These are phyloP conservation scores for Tinamus major DNA, from an alignment of 2,797 vertebrate genomes.

Conservation along the genomic window DNA sequence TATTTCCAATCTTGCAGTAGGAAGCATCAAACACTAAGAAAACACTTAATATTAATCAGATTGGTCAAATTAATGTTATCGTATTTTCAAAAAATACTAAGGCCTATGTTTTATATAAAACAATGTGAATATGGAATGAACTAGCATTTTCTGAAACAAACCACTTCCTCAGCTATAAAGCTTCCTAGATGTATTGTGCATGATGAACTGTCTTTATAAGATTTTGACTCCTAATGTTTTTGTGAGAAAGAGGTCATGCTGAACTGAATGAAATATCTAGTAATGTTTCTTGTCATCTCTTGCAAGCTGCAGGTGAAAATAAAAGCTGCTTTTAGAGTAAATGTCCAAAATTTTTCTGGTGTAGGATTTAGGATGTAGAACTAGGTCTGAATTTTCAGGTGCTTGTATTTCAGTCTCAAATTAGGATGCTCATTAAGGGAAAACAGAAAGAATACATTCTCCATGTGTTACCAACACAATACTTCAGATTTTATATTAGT, in stretches of 20 bases:
- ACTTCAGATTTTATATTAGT: neutral
- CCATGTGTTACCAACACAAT: neutral
- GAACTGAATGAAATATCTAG: neutral
- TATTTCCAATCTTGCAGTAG: conserved; percentile 19
- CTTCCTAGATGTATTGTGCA: neutral
- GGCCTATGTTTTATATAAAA: neutral
- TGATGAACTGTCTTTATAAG: neutral
- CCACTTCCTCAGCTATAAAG: neutral
- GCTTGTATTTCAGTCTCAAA: neutral
- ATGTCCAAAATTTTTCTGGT: neutral
- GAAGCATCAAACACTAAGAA: neutral
- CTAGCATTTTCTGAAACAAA: neutral
- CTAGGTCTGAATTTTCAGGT: neutral
- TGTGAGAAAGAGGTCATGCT: neutral
- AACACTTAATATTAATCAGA: neutral
- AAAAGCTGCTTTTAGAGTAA: neutral
- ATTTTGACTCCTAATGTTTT: neutral
- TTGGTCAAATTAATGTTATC: neutral
- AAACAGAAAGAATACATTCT: neutral
- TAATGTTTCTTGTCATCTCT: neutral
- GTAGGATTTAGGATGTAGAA: neutral
- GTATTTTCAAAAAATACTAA: neutral
- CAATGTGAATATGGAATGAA: neutral
- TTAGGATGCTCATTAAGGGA: neutral
- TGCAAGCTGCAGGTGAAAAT: neutral